Percentiles rank a stretch among this genome's conserved stretches.
These are phyloP conservation scores for Naja naja DNA, from an alignment of 2,113 vertebrate species.

Conservation along the genomic window DNA sequence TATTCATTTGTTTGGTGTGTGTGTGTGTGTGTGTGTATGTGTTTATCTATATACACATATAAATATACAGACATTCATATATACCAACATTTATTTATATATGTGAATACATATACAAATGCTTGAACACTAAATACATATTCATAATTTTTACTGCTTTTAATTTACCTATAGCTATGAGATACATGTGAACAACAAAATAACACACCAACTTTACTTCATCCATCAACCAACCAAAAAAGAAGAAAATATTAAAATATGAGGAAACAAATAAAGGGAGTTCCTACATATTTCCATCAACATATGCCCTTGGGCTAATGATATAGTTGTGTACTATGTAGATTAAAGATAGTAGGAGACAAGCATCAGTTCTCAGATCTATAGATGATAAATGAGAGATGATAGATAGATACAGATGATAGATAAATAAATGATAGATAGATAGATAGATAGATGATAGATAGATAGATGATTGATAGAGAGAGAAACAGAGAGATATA, in stretches of 20 bases:
- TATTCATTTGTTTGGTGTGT: not conserved
- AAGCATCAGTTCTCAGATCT: not conserved
- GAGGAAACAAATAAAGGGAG: not conserved
- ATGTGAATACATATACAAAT: not conserved
- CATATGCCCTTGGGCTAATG: not conserved
- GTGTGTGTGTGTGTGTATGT: not conserved
- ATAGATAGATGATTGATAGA: not conserved
- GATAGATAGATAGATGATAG: not conserved
- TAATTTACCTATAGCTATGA: not conserved
- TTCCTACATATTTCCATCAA: not conserved
- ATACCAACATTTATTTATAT: not conserved
- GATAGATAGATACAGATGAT: no score
- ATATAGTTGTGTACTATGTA: not conserved
- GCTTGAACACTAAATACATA: not conserved
- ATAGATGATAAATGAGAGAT: no score
- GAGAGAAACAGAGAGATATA: not conserved
- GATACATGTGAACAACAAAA: not conserved
- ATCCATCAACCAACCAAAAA: not conserved
- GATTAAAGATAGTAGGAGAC: not conserved
- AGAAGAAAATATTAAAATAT: not conserved
- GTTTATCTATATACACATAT: not conserved
- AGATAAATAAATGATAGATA: no score
- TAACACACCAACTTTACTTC: not conserved
- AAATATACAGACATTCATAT: not conserved
- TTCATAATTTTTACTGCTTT: not conserved